Base-by-base conservation (phyloP, 2,113 vertebrate species). In the Heteronetta atricapilla region DNA sequence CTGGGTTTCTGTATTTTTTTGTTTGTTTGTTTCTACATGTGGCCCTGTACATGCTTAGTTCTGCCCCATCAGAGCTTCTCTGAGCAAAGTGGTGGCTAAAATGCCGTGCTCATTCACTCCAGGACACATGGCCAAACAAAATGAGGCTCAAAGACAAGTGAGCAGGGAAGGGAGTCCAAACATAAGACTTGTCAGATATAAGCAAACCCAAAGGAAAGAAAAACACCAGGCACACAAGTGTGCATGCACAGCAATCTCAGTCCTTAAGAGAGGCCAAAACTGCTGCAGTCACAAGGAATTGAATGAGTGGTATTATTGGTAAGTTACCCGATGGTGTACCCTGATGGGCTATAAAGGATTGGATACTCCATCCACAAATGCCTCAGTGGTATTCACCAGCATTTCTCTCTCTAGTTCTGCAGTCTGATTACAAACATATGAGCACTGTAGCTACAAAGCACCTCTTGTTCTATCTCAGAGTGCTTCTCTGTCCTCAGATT, bases 161-260 rank as follows among this genome's bases (percentile, higher is more conserved):
- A 46, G 38, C 29, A 72, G 23, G 33, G 59, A 64, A 59, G 40
- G 4, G 64, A 66, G 16, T 12, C 44, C n/a, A 33, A 70, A n/a
- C 3, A 0, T 40, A 59, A 38, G 33, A 44, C 16, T 26, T 29
- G 28, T 38, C 34, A 64, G 38, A 36, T 11, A n/a, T 8, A 34
- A 40, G 55, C 25, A 64, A 52, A 33, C 44, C 42, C 66, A 66
- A 40, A 59, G 23, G 20, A 66, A 29, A 67, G 17, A 36, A 21
- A 40, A 8, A 28, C 25, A 55, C 2, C 10, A 15, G 12, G 17
- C 26, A 63, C 20, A 31, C 33, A 50, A 16, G n/a, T 25, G 25
- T 2, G 13, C n/a, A 9, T 6, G 2, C 31, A 81, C 55, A 36
- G 1, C 1, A 7, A 22, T 34, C n/a, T 69, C 70, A 21, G 26